Evolutionary conservation across 2,113 vertebrate species (phyloP).

Genomic region (Sceloporus undulatus): DNA sequence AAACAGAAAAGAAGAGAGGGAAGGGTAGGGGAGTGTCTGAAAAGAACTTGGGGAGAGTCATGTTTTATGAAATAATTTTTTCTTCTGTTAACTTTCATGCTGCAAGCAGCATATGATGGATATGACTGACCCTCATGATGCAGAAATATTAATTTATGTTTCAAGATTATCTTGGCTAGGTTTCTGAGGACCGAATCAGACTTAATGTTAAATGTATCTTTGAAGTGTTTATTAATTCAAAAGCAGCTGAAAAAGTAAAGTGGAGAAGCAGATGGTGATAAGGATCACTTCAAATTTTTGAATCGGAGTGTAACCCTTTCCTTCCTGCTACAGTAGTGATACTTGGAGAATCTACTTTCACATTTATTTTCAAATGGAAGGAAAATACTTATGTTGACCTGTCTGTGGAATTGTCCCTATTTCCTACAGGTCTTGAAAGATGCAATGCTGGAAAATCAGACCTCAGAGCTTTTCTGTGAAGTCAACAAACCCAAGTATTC

Average conservation of each 20-base stretch:
- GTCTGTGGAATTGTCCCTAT: neutral
- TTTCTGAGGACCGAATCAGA: neutral
- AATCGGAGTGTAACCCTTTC: neutral
- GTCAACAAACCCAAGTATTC: slow-evolving; percentile 92
- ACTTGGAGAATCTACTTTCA: neutral
- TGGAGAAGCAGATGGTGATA: neutral
- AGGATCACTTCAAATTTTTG: neutral
- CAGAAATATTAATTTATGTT: neutral
- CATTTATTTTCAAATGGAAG: slow-evolving; percentile 8
- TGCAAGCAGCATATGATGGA: neutral
- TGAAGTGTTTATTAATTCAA: neutral
- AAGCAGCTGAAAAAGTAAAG: neutral
- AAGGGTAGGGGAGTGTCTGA: accelerated
- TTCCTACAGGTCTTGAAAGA: slow-evolving; percentile 88
- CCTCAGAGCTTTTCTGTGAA: slow-evolving; percentile 84
- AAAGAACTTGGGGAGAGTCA: slow-evolving; percentile 5
- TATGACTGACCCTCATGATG: neutral
- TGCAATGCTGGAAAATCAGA: slow-evolving; percentile 94
- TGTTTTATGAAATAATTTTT: neutral
- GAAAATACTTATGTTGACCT: neutral
- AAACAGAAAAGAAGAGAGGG: neutral
- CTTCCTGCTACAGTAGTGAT: neutral
- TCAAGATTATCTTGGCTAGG: neutral
- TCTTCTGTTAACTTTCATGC: slow-evolving; percentile 10
- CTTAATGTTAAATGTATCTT: neutral